phyloP scores from a whole-genome alignment of 2,797 vertebrate genomes.

The Picus viridis region DNA sequence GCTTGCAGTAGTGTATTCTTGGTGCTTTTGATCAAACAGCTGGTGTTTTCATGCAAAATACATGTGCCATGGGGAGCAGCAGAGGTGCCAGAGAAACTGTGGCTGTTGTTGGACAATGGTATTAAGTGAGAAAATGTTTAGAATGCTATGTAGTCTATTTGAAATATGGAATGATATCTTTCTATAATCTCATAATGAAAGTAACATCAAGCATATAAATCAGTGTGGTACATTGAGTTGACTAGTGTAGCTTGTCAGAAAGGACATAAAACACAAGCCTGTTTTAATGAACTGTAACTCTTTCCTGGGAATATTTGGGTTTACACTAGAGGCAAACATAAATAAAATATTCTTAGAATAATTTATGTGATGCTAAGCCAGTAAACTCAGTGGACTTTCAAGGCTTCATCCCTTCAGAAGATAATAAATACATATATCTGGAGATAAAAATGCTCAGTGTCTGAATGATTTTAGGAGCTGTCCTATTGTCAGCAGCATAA shows the following conservation, averaged over 20 bases:
- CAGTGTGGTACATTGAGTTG: background rate
- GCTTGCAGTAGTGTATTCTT: background rate
- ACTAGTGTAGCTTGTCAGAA: slow-evolving; percentile 31
- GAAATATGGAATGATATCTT: background rate
- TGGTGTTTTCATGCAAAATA: background rate
- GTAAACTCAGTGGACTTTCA: background rate
- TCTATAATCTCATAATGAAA: slow-evolving; percentile 38
- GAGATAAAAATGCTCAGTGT: background rate
- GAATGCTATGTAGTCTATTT: background rate
- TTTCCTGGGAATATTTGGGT: slow-evolving; percentile 2
- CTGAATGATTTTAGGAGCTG: background rate
- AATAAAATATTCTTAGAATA: slow-evolving; percentile 9
- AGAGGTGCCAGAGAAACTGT: background rate
- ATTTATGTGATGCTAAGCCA: background rate
- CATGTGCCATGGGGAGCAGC: background rate
- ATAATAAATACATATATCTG: background rate
- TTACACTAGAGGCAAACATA: background rate
- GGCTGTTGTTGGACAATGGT: background rate
- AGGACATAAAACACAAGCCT: slow-evolving; percentile 21
- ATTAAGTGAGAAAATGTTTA: background rate
- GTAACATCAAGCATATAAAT: slow-evolving; percentile 34
- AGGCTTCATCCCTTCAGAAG: background rate
- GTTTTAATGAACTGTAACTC: slow-evolving; percentile 15
- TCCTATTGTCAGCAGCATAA: background rate
- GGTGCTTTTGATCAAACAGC: background rate